These are phyloP conservation scores for Pasiphila rectangulata DNA, from an alignment of 2,888 invertebrate genomes.

Conservation along the genomic window DNA sequence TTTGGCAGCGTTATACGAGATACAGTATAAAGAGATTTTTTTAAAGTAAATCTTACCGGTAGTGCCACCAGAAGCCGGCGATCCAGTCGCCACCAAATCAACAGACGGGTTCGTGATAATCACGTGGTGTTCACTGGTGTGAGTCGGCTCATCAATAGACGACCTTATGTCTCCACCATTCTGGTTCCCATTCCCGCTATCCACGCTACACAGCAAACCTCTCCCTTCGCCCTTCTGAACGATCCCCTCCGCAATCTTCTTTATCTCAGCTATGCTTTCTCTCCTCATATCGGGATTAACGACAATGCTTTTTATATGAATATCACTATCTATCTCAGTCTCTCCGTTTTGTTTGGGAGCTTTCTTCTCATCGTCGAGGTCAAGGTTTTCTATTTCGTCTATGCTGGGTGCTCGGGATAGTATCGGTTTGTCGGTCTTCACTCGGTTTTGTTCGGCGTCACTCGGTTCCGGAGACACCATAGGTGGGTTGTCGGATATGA, in stretches of 20 bases:
- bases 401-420: constrained; percentile 73
- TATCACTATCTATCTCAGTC: constrained; percentile 79
- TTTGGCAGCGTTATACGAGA: too few relatives aligned
- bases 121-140: constrained; percentile 79
- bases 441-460: constrained; percentile 61
- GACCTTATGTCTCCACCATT: constrained; percentile 63
- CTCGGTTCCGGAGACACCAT: constrained; percentile 75
- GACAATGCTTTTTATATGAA: constrained; percentile 67
- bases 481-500: constrained; percentile 79
- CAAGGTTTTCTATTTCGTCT: constrained; percentile 73
- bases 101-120: constrained; percentile 87
- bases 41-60: constrained; percentile 56
- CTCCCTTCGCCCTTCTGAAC: constrained; percentile 76
- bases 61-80: constrained; percentile 68
- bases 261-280: constrained; percentile 75
- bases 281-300: constrained; percentile 72
- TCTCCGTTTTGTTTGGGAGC: constrained; percentile 73
- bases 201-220: constrained; percentile 68
- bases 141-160: constrained; percentile 61
- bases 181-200: constrained; percentile 64
- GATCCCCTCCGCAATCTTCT: constrained; percentile 70
- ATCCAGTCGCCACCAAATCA: constrained; percentile 78
- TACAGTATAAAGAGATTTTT: too few relatives aligned
- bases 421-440: constrained; percentile 59
- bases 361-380: constrained; percentile 63